Conservation (phyloP, 2,888 invertebrate genomes). For the Amiota communis region DNA sequence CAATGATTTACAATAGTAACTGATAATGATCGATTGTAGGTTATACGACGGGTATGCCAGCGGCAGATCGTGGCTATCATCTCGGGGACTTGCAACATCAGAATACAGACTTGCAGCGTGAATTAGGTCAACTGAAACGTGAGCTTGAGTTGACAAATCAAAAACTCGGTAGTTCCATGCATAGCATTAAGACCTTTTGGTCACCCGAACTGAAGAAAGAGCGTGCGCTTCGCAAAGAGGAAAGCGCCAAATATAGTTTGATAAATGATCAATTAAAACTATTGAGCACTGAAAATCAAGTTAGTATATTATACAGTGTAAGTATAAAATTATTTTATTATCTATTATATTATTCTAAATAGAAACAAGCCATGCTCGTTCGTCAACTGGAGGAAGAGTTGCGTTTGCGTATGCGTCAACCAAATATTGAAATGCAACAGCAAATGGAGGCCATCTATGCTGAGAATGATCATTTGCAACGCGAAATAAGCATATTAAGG, state of each 20-base stretch:
- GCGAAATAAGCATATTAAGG: slow-evolving; percentile 92
- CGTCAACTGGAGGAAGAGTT: slow-evolving; percentile 94
- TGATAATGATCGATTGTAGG: slow-evolving; percentile 42
- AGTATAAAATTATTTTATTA: no score
- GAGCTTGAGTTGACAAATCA: slow-evolving; percentile 96
- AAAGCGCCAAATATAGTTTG: slow-evolving; percentile 96
- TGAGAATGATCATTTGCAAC: slow-evolving; percentile 94
- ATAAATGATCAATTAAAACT: slow-evolving; percentile 97
- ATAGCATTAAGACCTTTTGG: slow-evolving; percentile 99
- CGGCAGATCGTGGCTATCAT: slow-evolving; percentile 77
- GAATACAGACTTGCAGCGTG: slow-evolving; percentile 94
- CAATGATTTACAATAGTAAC: neutral
- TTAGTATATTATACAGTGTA: slow-evolving; percentile 71
- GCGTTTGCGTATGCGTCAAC: slow-evolving; percentile 88
- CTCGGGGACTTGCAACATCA: slow-evolving; percentile 92
- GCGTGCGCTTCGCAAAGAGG: slow-evolving; percentile 95
- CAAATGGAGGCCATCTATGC: slow-evolving; percentile 93
- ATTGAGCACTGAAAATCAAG: slow-evolving; percentile 97
- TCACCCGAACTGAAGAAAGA: slow-evolving; percentile 99
- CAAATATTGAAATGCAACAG: slow-evolving; percentile 92
- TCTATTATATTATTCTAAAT: slow-evolving; percentile 7
- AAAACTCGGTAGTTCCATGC: slow-evolving; percentile 98
- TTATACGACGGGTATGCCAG: slow-evolving; percentile 72
- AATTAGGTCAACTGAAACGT: slow-evolving; percentile 91
- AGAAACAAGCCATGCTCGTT: slow-evolving; percentile 97